Base-by-base conservation (phyloP, 2,888 invertebrate genomes). In the Oligia latruncula region DNA sequence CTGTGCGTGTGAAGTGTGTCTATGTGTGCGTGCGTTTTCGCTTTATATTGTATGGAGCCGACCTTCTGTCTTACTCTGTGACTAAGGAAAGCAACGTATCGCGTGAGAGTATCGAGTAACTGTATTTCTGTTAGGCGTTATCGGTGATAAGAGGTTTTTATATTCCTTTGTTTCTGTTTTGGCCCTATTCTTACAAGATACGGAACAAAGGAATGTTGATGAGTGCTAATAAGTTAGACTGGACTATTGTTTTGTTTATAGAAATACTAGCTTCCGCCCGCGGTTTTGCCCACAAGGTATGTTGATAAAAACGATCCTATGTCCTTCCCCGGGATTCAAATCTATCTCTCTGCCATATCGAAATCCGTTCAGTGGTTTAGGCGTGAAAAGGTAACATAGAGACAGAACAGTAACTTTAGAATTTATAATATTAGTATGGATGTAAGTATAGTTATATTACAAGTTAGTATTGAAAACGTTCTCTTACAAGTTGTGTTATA, bases 91-190 rank as follows among this genome's bases (percentile, higher is more conserved):
- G 64, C 46, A 78, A 66, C 23, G 43, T 62, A 81, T 85, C 72
- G 70, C 74, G 83, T 86, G 86, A 70, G 55, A n/a, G 72, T 13
- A 72, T 58, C 58, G 64, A 64, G 40, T 65, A 65, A 40, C 46
- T 35, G 15, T 74, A 17, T 73, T 60, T 81, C 43, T n/a, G 80
- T 60, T 68, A 81, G 85, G 73, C 70, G 73, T n/a, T 81, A 67
- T 75, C 55, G 6, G 40, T 40, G 60, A 29, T 68, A 58, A 17
- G 4, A 15, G 29, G 49, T 43, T 70, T 68, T 62, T 72, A 55
- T 58, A 11, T 68, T 0, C 62, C 58, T 85, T 77, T 81, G 58
- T 81, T 77, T 75, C 35, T 17, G 2, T 49, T 74, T 66, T 58
- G 17, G 13, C 17, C 15, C 76, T 70, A 20, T 65, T 64, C 46